These are phyloP conservation scores for Malthinus seriepunctatus DNA, from an alignment of 2,888 invertebrate species.

Conservation along the genomic window DNA sequence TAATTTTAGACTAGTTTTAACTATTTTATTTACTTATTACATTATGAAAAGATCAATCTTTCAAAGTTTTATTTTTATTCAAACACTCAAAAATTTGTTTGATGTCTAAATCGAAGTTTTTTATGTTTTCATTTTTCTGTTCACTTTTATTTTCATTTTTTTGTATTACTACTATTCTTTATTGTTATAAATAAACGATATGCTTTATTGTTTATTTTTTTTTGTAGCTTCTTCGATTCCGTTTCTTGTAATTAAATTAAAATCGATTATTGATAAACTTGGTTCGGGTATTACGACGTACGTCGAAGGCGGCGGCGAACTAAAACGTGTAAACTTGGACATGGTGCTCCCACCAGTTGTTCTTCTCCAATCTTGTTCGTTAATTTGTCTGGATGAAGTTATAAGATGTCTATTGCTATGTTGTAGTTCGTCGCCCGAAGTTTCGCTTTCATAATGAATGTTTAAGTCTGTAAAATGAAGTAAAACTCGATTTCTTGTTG, in stretches of 20 bases:
- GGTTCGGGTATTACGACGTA: conserved; percentile 61
- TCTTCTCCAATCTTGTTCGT: conserved; percentile 26
- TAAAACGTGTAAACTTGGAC: conserved; percentile 25
- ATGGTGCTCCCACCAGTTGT: conserved; percentile 20
- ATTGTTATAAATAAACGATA: conserved; percentile 2
- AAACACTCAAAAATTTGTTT: neutral
- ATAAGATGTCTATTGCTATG: conserved; percentile 42
- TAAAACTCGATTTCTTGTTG: conserved; percentile 57
- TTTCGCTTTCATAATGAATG: conserved; percentile 60
- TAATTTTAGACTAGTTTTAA: conserved; percentile 1
- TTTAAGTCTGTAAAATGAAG: conserved; percentile 60
- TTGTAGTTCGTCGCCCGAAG: conserved; percentile 55
- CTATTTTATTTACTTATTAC: neutral
- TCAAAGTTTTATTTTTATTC: neutral
- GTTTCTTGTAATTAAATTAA: conserved; percentile 69
- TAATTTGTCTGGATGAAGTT: conserved; percentile 41
- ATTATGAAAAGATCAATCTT: neutral
- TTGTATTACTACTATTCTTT: neutral
- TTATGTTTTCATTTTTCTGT: no score
- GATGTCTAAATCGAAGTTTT: no score
- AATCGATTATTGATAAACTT: conserved; percentile 73
- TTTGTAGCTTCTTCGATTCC: conserved; percentile 55
- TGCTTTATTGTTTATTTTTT: conserved; percentile 27
- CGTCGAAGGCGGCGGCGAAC: conserved; percentile 41
- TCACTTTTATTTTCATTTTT: no score